phyloP scores from a whole-genome alignment of 2,113 vertebrate genomes.

The Arizona elegans region DNA sequence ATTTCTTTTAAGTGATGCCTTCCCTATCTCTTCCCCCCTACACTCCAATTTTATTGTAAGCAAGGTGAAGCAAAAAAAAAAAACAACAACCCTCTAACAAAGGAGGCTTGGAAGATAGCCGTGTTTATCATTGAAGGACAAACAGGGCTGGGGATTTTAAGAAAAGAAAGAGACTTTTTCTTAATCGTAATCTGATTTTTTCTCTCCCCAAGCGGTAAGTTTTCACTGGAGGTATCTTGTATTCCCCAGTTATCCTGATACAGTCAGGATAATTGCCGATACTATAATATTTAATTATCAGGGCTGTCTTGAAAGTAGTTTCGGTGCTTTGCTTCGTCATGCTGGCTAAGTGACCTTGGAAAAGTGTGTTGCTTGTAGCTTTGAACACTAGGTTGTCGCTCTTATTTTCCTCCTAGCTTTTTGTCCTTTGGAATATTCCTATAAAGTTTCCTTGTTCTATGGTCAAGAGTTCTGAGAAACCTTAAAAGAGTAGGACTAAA shows the following conservation, averaged over 20 bases:
- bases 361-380: not conserved
- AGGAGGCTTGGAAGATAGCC: not conserved
- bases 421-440: not conserved
- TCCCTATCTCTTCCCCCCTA: not conserved
- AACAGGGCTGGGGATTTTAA: not conserved
- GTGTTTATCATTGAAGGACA: not conserved
- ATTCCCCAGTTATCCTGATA: not conserved
- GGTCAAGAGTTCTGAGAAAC: not conserved
- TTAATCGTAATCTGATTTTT: not conserved
- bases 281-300: not conserved
- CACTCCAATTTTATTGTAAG: not conserved
- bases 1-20: not conserved
- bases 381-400: not conserved
- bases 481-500: not conserved
- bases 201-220: no score
- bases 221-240: not conserved
- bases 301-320: not conserved
- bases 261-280: not conserved
- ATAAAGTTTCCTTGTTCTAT: not conserved
- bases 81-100: rapidly evolving
- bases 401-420: not conserved
- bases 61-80: not conserved
- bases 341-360: not conserved
- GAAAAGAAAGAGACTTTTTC: not conserved
- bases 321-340: not conserved